Conservation (phyloP, 2,797 vertebrate genomes). For the Gymnothorax reevesii region DNA sequence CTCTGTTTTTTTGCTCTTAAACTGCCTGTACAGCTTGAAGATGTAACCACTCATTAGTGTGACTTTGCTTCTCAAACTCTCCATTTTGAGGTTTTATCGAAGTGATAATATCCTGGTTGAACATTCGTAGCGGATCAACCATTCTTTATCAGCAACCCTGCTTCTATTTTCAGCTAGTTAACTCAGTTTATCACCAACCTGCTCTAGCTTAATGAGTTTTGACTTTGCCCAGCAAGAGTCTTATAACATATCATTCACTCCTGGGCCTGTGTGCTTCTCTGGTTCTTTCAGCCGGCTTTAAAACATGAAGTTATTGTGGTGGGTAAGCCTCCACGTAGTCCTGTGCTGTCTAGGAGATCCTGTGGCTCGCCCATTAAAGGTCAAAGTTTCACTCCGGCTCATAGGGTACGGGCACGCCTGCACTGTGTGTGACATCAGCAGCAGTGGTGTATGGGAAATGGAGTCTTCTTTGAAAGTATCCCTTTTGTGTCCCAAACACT, state of each 20-base stretch:
- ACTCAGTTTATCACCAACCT: too few species aligned
- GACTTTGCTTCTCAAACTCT: background rate
- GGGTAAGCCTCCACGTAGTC: constrained; percentile 96
- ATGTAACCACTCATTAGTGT: background rate
- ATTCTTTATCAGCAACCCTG: too few species aligned
- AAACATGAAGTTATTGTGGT: constrained; percentile 83
- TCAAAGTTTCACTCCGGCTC: constrained; percentile 61
- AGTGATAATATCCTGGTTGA: background rate
- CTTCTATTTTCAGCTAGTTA: too few species aligned
- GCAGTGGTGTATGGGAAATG: constrained; percentile 52
- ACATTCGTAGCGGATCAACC: too few species aligned
- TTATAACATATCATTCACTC: background rate
- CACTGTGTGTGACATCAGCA: constrained; percentile 51
- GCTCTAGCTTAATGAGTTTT: too few species aligned
- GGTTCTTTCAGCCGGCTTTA: constrained; percentile 86
- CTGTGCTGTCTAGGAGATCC: constrained; percentile 85
- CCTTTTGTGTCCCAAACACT: constrained; percentile 10
- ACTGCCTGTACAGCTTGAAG: background rate
- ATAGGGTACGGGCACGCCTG: constrained; percentile 86
- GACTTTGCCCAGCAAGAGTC: too few species aligned
- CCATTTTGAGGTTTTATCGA: background rate
- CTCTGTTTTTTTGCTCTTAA: background rate
- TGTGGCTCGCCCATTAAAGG: constrained; percentile 83
- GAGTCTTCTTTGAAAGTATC: constrained; percentile 47
- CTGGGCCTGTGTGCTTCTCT: constrained; percentile 66